Percentiles rank a stretch among this genome's conserved stretches.
phyloP scores from a whole-genome alignment of 2,113 vertebrate genomes.

The Pholis gunnellus region DNA sequence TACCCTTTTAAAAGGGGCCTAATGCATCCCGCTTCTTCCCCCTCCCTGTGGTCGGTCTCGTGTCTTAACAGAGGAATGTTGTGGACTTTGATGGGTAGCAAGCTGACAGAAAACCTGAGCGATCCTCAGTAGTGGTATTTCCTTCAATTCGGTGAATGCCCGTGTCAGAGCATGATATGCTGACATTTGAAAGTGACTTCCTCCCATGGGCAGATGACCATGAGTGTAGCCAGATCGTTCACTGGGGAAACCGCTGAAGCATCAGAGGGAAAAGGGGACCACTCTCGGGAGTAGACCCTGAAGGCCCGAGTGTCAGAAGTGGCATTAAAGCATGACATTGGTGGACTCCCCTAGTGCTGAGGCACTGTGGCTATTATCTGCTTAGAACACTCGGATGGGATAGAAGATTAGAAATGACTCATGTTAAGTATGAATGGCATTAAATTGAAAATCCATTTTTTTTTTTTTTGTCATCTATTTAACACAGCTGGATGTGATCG shows the following conservation, averaged over 20 bases:
- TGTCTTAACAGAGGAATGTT: background rate
- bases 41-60: constrained; percentile 13
- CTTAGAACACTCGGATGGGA: constrained; percentile 18
- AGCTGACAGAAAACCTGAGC: constrained; percentile 51
- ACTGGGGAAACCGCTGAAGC: constrained; percentile 42
- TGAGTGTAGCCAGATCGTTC: constrained; percentile 43
- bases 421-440: background rate
- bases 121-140: constrained; percentile 60
- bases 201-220: constrained; percentile 60
- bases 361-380: background rate
- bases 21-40: background rate
- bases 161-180: constrained; percentile 52
- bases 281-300: constrained; percentile 48
- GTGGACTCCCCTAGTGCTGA: constrained; percentile 39
- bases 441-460: background rate
- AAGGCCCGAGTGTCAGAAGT: constrained; percentile 65
- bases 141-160: constrained; percentile 47
- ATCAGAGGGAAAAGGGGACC: constrained; percentile 33
- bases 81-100: constrained; percentile 3
- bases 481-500: background rate
- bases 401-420: background rate
- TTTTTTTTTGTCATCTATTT: background rate
- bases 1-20: constrained; percentile 1
- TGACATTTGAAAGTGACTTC: constrained; percentile 77
- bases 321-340: constrained; percentile 60